These are phyloP conservation scores for Corythucha ciliata DNA, from an alignment of 2,888 invertebrate genomes.

Conservation along the genomic window DNA sequence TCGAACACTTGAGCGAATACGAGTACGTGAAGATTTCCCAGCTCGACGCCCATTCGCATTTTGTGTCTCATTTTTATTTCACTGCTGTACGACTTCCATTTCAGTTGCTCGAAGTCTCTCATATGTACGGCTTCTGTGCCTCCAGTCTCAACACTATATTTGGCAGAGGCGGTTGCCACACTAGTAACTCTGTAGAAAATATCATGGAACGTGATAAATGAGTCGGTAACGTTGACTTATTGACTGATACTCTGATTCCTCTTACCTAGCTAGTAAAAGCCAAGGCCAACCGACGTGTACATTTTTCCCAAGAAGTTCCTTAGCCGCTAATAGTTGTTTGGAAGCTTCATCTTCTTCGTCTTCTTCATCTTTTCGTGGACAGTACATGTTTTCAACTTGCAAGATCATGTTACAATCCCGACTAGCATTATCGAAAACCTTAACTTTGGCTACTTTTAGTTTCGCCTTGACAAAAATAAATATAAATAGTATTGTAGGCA, in stretches of 20 bases:
- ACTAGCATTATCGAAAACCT: slow-evolving; percentile 80
- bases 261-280: slow-evolving; percentile 69
- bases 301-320: slow-evolving; percentile 57
- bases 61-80: slow-evolving; percentile 31
- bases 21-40: slow-evolving; percentile 56
- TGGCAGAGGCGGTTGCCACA: no score
- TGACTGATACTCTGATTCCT: slow-evolving; percentile 27
- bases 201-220: background rate
- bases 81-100: no score
- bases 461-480: slow-evolving; percentile 46
- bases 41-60: slow-evolving; percentile 61
- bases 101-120: no score
- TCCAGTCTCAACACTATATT: no score
- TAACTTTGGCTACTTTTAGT: slow-evolving; percentile 60
- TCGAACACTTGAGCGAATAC: slow-evolving; percentile 62
- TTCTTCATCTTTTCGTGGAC: slow-evolving; percentile 4
- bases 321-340: slow-evolving; percentile 48
- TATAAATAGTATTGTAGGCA: background rate
- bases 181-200: slow-evolving; percentile 14
- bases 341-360: slow-evolving; percentile 38
- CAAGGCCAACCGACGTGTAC: slow-evolving; percentile 90
- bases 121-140: no score
- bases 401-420: slow-evolving; percentile 76
- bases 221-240: background rate
- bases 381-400: slow-evolving; percentile 44